Conservation (phyloP, 30 jellyfish, hydroid and myxozoan genomes). For the Nemopilema nomurai region DNA sequence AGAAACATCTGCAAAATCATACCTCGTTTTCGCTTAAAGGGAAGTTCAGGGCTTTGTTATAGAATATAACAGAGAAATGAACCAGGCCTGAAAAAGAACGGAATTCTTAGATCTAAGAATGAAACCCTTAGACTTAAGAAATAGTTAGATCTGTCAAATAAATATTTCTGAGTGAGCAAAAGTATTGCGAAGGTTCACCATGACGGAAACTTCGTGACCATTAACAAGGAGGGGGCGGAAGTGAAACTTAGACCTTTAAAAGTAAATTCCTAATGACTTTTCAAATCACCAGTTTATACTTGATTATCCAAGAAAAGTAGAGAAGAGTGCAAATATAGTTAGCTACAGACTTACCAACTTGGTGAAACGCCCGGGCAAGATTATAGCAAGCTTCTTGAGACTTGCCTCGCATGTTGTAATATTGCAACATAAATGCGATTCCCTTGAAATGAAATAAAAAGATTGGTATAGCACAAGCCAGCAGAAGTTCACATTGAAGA, state of each 20-base stretch:
- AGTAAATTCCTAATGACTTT: neutral
- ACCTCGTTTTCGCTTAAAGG: slow-evolving; percentile 48
- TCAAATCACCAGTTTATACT: too few species aligned
- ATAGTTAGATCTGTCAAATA: too few species aligned
- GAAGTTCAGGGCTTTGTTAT: slow-evolving; percentile 71
- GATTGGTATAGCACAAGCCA: neutral
- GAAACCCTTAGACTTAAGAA: too few species aligned
- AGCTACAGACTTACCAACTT: slow-evolving; percentile 74
- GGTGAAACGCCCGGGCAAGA: slow-evolving; percentile 93
- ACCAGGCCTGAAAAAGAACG: slow-evolving; percentile 87
- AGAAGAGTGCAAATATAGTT: neutral
- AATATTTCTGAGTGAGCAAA: too few species aligned
- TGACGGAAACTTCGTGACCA: too few species aligned
- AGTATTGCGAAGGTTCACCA: too few species aligned
- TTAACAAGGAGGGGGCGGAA: neutral
- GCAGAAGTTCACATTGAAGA: too few species aligned
- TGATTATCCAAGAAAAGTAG: neutral
- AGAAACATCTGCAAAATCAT: neutral
- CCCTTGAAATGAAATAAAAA: slow-evolving; percentile 82
- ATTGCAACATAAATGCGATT: slow-evolving; percentile 69
- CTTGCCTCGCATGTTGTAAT: slow-evolving; percentile 77
- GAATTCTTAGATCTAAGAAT: too few species aligned
- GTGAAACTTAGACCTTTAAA: neutral
- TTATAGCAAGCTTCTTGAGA: slow-evolving; percentile 88
- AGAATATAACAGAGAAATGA: slow-evolving; percentile 68